phyloP scores from a whole-genome alignment of 2,888 invertebrate species.

The Onthophagus sagittarius region DNA sequence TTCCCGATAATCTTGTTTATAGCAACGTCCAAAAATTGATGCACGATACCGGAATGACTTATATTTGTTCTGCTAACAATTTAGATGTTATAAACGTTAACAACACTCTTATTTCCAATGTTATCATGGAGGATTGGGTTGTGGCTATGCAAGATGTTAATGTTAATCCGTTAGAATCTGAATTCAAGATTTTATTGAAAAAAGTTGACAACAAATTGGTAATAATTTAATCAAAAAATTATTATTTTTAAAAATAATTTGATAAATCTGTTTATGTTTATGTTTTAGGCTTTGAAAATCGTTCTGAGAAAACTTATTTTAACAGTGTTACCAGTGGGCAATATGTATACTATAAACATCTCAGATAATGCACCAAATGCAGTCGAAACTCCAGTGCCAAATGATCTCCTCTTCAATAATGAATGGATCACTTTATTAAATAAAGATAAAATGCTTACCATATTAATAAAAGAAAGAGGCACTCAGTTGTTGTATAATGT shows the following conservation, averaged over 20 bases:
- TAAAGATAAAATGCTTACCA: slow-evolving; percentile 28
- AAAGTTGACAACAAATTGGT: slow-evolving; percentile 31
- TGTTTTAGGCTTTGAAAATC: neutral
- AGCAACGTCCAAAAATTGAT: slow-evolving; percentile 28
- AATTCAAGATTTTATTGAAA: slow-evolving; percentile 40
- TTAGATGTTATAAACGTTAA: slow-evolving; percentile 32
- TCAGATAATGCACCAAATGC: slow-evolving; percentile 17
- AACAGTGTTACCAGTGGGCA: slow-evolving; percentile 28
- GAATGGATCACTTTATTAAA: slow-evolving; percentile 32
- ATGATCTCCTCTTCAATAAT: slow-evolving; percentile 25
- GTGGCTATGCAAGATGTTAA: slow-evolving; percentile 38
- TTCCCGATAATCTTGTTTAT: slow-evolving; percentile 36
- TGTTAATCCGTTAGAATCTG: slow-evolving; percentile 23
- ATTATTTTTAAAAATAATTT: neutral
- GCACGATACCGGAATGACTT: slow-evolving; percentile 32
- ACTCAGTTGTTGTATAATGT: slow-evolving; percentile 33
- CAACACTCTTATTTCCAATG: slow-evolving; percentile 29
- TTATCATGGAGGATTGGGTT: slow-evolving; percentile 40
- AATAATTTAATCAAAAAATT: neutral
- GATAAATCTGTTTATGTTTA: neutral
- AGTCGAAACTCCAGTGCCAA: slow-evolving; percentile 7
- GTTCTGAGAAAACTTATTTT: neutral
- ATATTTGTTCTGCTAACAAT: slow-evolving; percentile 37
- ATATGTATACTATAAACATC: neutral
- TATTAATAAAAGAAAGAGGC: slow-evolving; percentile 30